Evolutionary conservation across 1,140 invertebrate genomes (phyloP), one percentile per base, ranked within the genome.

Genomic region (Drosophila tsacasi): DNA sequence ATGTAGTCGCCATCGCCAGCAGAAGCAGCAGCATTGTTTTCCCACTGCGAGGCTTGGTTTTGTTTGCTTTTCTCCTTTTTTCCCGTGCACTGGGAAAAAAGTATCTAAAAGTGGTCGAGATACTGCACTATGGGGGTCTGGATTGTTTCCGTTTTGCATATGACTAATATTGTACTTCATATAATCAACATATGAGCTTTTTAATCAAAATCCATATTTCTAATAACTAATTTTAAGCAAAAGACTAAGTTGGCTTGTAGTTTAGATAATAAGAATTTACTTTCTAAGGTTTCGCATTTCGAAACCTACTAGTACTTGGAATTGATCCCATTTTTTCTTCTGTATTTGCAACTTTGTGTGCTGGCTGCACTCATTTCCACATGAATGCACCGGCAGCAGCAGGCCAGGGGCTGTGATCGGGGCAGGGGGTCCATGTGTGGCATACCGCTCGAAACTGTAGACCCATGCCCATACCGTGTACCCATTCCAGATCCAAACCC

Each of bases 351-450:
- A 81, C 77, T 80, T 80, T 81, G 79, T 81, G 64, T 58, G 73
- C 64, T 78, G 82, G 46, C 62, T 90, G 73, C 85, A 90, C 79
- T 90, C 86, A 91, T 90, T 91, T 90, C 86, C 86, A 90, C 80
- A 91, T 91, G 86, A 91, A 91, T 90, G 85, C 86, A 62, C 68
- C 54, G 55, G 72, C 69, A 47, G 62, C 55, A 55, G 23, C 44
- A 49, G 68, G 35, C 67, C 63, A 68, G 76, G 59, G 25, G 46
- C 64, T 49, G 76, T 35, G 42, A 35, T 55, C 64, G 47, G 47
- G 42, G 23, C 13, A 60, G 58, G 58, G 65, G 47, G 57, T 30
- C 64, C 67, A 69, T 71, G 47, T 71, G 67, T 69, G 67, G 67
- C 67, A 71, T 71, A 71, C 67, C 64, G 44, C 66, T 46, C 47